A percentile compares a stretch with the other conserved stretches of the same genome.
phyloP scores from a whole-genome alignment of 2,113 vertebrate genomes.

The Austrofundulus limnaeus region DNA sequence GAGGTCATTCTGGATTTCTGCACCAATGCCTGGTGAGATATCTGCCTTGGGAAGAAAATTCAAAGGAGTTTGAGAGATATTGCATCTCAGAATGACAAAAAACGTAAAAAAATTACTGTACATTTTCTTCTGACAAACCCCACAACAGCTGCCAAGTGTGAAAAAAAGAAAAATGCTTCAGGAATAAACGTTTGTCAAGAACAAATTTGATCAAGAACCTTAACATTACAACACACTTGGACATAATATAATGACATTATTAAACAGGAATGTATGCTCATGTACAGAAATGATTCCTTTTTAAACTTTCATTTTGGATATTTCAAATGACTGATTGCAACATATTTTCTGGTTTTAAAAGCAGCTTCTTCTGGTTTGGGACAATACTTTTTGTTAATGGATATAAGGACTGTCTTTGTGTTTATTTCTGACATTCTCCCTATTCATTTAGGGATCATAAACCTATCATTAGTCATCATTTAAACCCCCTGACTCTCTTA shows the following conservation, averaged over 20 bases:
- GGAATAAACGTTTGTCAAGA: background rate
- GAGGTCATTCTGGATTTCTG: slow-evolving; percentile 22
- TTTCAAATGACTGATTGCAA: too few relatives aligned
- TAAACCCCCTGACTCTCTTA: slow-evolving; percentile 66
- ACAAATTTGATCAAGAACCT: background rate
- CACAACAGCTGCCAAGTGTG: background rate
- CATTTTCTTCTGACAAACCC: slow-evolving; percentile 14
- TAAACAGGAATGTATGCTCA: background rate
- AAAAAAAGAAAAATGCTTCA: background rate
- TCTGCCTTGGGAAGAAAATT: slow-evolving; percentile 22
- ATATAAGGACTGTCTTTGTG: slow-evolving; percentile 62
- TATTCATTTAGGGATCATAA: slow-evolving; percentile 73
- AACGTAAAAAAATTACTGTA: background rate
- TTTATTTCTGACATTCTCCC: slow-evolving; percentile 65
- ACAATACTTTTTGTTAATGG: slow-evolving; percentile 53
- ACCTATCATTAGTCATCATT: slow-evolving; percentile 79
- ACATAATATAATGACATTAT: too few relatives aligned
- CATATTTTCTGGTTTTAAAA: too few relatives aligned
- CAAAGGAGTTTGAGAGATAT: background rate
- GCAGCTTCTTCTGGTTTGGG: slow-evolving; percentile 23
- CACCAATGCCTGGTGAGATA: slow-evolving; percentile 28
- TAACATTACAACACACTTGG: too few relatives aligned
- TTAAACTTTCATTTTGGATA: background rate
- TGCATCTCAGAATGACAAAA: background rate
- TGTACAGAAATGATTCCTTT: background rate